Conservation (phyloP, 2,113 vertebrate genomes). For the Macquaria ambigua region DNA sequence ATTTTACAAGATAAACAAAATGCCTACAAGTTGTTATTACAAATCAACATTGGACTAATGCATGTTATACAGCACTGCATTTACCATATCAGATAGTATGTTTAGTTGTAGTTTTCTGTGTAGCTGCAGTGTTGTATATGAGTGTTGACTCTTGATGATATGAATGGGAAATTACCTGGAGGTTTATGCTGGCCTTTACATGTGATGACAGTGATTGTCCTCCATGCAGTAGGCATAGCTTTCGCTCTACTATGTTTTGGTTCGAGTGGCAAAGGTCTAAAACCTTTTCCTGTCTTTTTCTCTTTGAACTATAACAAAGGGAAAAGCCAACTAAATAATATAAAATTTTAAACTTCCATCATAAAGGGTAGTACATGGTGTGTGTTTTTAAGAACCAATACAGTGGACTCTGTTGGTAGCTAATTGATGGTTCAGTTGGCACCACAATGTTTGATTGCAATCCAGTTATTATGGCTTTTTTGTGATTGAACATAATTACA, state of each 20-base stretch:
- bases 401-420: not conserved
- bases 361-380: not conserved
- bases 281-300: not conserved
- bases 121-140: not conserved
- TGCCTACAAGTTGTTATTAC: not conserved
- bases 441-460: conserved; percentile 15
- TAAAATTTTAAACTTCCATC: not conserved
- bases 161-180: not conserved
- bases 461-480: not conserved
- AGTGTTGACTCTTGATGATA: too few species aligned
- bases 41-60: not conserved
- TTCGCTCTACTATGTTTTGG: not conserved
- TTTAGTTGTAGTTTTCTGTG: not conserved
- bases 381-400: not conserved
- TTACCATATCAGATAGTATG: not conserved
- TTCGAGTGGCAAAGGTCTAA: not conserved
- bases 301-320: not conserved
- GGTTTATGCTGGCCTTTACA: not conserved
- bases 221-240: not conserved
- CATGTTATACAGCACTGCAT: not conserved
- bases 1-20: not conserved
- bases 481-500: conserved; percentile 29
- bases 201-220: not conserved
- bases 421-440: not conserved
- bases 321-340: not conserved